Percentiles rank a stretch among this genome's conserved stretches.
Evolutionary conservation across 2,113 vertebrate genomes (phyloP).

Genomic region (Dipodomys spectabilis): DNA sequence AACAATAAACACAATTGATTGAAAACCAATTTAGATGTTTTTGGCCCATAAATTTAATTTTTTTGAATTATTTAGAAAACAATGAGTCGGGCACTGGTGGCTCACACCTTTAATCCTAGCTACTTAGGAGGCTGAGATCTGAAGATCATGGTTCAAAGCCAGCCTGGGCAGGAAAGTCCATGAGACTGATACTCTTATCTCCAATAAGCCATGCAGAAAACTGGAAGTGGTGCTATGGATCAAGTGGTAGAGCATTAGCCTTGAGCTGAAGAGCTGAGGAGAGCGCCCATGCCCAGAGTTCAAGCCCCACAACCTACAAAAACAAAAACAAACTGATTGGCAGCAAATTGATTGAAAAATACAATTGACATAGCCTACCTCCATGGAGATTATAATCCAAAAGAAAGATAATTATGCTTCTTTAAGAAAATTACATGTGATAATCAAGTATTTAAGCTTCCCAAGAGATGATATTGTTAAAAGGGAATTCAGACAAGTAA

Average conservation of each 20-base stretch:
- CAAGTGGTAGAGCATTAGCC: too few relatives aligned
- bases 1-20: neutral
- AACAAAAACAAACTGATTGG: neutral
- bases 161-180: too few relatives aligned
- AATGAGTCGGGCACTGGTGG: too few relatives aligned
- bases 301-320: too few relatives aligned
- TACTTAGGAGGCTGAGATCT: too few relatives aligned
- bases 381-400: neutral
- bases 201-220: too few relatives aligned
- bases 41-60: neutral
- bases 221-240: too few relatives aligned
- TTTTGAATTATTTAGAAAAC: conserved; percentile 2
- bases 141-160: too few relatives aligned
- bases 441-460: neutral
- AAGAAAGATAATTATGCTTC: neutral
- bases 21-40: neutral
- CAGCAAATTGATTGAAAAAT: neutral
- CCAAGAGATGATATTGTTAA: neutral
- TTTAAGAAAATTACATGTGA: neutral
- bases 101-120: too few relatives aligned
- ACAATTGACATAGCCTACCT: neutral
- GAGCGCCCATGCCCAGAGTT: too few relatives aligned
- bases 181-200: too few relatives aligned
- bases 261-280: too few relatives aligned
- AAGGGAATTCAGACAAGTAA: neutral